phyloP scores from a whole-genome alignment of 2,113 vertebrate species.

The Aramus guarauna region DNA sequence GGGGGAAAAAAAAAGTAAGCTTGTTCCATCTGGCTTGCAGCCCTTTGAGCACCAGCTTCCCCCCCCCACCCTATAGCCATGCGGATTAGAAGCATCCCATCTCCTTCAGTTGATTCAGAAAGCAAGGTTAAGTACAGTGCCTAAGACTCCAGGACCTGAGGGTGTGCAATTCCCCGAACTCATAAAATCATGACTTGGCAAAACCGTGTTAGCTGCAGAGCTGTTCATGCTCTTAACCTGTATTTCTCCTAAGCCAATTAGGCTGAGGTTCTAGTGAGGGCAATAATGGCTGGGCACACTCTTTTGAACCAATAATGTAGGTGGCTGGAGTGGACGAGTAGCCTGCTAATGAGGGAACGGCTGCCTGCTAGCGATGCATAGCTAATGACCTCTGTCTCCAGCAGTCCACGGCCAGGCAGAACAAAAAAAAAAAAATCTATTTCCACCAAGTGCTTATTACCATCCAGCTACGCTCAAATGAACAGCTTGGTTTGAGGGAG shows the following conservation, averaged over 20 bases:
- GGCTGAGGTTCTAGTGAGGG: conserved; percentile 13
- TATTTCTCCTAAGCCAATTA: conserved; percentile 34
- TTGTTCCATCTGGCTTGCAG: not conserved
- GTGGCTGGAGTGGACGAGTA: conserved; percentile 1
- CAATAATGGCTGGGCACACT: conserved; percentile 25
- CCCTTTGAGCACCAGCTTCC: not conserved
- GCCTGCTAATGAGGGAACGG: conserved; percentile 42
- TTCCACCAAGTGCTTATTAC: not conserved
- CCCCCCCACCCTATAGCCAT: rapidly evolving
- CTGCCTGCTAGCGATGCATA: conserved; percentile 45
- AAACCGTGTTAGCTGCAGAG: not conserved
- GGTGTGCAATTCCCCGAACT: not conserved
- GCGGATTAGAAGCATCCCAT: not conserved
- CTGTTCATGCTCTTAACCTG: conserved; percentile 27
- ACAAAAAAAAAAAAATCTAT: conserved; percentile 1
- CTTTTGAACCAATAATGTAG: conserved; percentile 46
- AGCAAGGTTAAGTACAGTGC: not conserved
- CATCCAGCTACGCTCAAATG: not conserved
- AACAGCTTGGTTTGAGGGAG: not conserved
- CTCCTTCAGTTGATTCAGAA: not conserved
- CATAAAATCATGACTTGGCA: conserved; percentile 39
- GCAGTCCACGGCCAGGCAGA: not conserved
- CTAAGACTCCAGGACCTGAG: not conserved
- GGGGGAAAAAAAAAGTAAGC: not conserved
- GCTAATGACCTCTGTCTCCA: conserved; percentile 25